Percentiles rank a stretch among this genome's conserved stretches.
Conservation (phyloP, 2,113 vertebrate species). For the Rousettus leschenaultii region DNA sequence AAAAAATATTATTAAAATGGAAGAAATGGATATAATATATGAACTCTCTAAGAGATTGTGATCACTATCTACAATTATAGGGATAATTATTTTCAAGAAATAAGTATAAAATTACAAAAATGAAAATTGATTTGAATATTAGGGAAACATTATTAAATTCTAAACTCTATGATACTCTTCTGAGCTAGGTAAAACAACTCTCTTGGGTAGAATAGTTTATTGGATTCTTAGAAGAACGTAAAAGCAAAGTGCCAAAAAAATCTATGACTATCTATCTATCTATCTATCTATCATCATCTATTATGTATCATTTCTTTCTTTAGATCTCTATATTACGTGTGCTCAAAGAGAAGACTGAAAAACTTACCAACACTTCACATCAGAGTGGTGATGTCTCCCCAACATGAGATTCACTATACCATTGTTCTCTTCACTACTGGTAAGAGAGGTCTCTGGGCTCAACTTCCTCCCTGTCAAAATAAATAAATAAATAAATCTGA, state of each 20-base stretch:
- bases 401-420: neutral
- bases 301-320: neutral
- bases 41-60: neutral
- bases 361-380: neutral
- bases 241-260: neutral
- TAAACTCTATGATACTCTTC: neutral
- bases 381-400: neutral
- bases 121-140: constrained; percentile 59
- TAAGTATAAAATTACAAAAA: constrained; percentile 39
- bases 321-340: neutral
- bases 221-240: neutral
- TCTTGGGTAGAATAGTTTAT: neutral
- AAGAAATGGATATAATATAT: constrained; percentile 30
- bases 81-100: constrained; percentile 49
- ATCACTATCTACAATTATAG: constrained; percentile 53
- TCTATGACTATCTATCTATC: neutral
- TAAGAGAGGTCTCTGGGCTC: neutral
- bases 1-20: constrained; percentile 51
- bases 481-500: neutral
- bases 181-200: neutral
- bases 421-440: neutral
- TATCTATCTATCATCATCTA: neutral
- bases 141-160: neutral
- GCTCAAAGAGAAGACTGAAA: neutral
- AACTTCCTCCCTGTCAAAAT: neutral